Conservation (phyloP, 2,888 invertebrate species). For the Atrina japonica region DNA sequence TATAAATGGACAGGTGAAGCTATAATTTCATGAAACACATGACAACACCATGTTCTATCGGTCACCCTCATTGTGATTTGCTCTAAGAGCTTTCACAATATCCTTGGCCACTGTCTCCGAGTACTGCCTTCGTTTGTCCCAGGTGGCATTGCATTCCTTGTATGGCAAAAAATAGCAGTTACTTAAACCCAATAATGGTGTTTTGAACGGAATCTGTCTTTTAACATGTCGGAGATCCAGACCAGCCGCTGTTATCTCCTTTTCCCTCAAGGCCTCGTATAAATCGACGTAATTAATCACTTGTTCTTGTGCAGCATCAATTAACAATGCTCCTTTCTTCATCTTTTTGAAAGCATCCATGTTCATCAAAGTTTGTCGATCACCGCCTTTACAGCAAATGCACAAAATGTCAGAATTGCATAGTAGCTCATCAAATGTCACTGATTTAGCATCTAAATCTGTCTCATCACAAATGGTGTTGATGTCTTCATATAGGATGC, state of each 20-base stretch:
- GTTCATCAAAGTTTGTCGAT: constrained; percentile 85
- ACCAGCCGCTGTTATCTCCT: constrained; percentile 90
- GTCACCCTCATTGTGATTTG: too few species aligned
- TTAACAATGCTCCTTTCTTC: constrained; percentile 91
- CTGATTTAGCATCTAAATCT: constrained; percentile 86
- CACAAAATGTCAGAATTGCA: constrained; percentile 91
- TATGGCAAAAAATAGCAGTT: constrained; percentile 91
- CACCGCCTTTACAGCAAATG: constrained; percentile 87
- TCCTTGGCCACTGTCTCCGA: constrained; percentile 46
- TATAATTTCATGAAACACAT: too few species aligned
- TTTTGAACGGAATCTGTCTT: constrained; percentile 91
- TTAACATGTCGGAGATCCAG: constrained; percentile 90
- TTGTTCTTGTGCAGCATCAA: constrained; percentile 89
- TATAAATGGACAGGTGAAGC: too few species aligned
- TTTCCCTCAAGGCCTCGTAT: constrained; percentile 87
- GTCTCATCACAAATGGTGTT: constrained; percentile 81
- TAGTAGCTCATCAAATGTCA: constrained; percentile 87
- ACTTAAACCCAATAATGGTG: constrained; percentile 87
- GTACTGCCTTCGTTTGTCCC: constrained; percentile 53
- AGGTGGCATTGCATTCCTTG: constrained; percentile 51
- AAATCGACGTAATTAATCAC: constrained; percentile 88
- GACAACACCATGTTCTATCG: background rate
- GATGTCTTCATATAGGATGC: constrained; percentile 88
- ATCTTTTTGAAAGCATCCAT: constrained; percentile 89
- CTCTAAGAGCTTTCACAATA: constrained; percentile 4